A percentile compares a stretch with the other conserved stretches of the same genome.
Conservation (phyloP, 1,140 invertebrate genomes). For the Phortica variegata region DNA sequence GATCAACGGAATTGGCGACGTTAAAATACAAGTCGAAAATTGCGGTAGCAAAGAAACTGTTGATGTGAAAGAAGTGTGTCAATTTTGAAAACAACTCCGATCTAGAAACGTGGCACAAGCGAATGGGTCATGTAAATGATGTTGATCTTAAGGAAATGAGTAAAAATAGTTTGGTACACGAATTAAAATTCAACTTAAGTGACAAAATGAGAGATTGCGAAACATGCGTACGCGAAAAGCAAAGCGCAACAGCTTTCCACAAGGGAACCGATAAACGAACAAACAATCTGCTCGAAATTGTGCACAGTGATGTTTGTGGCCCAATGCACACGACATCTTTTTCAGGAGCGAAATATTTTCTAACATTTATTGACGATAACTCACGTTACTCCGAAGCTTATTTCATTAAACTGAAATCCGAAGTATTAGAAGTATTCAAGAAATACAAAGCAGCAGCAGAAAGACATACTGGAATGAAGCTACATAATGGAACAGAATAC, state of each 20-base stretch:
- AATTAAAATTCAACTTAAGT: no score
- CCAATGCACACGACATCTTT: slow-evolving; percentile 37
- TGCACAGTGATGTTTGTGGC: slow-evolving; percentile 49
- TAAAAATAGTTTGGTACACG: background rate
- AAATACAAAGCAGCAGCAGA: slow-evolving; percentile 8
- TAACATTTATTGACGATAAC: slow-evolving; percentile 42
- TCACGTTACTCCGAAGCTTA: slow-evolving; percentile 37
- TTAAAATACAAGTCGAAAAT: no score
- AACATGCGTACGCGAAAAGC: background rate
- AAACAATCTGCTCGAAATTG: slow-evolving; percentile 24
- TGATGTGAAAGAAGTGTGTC: no score
- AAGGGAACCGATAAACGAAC: slow-evolving; percentile 7
- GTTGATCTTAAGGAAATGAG: no score
- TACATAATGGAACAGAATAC: slow-evolving; percentile 38
- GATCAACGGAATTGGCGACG: no score
- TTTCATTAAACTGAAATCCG: slow-evolving; percentile 38
- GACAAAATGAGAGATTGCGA: background rate
- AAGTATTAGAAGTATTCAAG: slow-evolving; percentile 17
- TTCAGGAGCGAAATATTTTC: slow-evolving; percentile 40
- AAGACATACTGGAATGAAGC: slow-evolving; percentile 16
- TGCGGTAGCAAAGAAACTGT: no score
- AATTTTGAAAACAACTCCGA: no score
- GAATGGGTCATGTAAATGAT: no score
- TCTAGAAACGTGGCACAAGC: no score
- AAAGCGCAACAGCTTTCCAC: background rate